Evolutionary conservation across 35 echinoderm and acorn worm species (phyloP).

Genomic region (Apostichopus parvimensis): DNA sequence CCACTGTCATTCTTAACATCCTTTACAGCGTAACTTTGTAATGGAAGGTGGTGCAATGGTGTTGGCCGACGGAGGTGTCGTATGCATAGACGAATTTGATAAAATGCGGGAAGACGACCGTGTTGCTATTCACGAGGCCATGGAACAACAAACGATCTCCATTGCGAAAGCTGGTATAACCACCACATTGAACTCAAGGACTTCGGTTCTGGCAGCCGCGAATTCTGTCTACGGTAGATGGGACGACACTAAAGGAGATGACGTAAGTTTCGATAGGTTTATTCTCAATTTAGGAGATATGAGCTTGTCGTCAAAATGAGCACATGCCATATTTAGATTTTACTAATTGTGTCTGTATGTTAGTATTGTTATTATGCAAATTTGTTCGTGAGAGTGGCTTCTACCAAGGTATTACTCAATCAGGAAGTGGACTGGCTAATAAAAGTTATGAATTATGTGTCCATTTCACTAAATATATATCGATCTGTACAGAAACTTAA

Average conservation of each 20-base stretch:
- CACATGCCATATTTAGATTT: too few species aligned
- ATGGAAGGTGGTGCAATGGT: conserved; percentile 99
- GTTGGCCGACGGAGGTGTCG: conserved; percentile 94
- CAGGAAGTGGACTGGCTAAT: too few species aligned
- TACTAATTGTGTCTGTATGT: too few species aligned
- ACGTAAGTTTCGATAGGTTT: conserved; percentile 47
- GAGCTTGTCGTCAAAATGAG: too few species aligned
- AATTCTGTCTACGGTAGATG: conserved; percentile 97
- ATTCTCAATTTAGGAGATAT: too few species aligned
- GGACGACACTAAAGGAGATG: conserved; percentile 99
- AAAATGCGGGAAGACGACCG: conserved; percentile 99
- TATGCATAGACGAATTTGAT: conserved; percentile 97
- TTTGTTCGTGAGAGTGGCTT: too few species aligned
- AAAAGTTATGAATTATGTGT: too few species aligned
- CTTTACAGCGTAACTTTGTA: conserved; percentile 84
- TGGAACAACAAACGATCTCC: conserved; percentile 98
- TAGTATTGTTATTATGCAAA: too few species aligned
- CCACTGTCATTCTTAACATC: neutral
- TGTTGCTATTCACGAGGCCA: conserved; percentile 94
- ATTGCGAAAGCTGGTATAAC: conserved; percentile 99
- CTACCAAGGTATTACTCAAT: too few species aligned
- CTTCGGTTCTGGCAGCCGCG: conserved; percentile 93
- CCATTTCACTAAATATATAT: too few species aligned
- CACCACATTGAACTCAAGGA: conserved; percentile 91
- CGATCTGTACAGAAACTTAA: too few species aligned